A percentile compares a stretch with the other conserved stretches of the same genome.
Evolutionary conservation across 1,140 invertebrate species (phyloP).

Genomic region (Apis florea): DNA sequence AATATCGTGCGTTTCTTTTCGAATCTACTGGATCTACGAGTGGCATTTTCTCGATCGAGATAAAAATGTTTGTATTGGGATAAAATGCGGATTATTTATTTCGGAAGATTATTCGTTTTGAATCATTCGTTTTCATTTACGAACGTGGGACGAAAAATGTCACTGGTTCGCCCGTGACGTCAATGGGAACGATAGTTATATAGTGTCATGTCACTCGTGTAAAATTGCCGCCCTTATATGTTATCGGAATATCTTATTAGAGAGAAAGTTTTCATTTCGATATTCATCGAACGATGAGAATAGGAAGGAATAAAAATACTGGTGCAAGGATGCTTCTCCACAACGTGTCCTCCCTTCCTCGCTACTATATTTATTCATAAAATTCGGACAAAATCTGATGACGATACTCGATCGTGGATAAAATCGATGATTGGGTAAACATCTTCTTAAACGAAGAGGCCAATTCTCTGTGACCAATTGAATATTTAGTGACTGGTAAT

Average conservation of each 20-base stretch:
- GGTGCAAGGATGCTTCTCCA: background rate
- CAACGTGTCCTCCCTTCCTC: no score
- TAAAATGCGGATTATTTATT: no score
- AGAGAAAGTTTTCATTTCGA: background rate
- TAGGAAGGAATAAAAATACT: no score
- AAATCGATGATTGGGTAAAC: background rate
- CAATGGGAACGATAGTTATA: conserved; percentile 46
- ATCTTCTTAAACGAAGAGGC: background rate
- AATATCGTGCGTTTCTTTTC: no score
- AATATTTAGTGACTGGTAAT: conserved; percentile 8
- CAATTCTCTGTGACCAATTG: background rate
- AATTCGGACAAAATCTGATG: background rate
- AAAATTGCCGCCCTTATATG: conserved; percentile 31
- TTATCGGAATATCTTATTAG: background rate
- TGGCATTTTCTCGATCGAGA: no score
- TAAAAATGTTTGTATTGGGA: no score
- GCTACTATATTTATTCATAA: background rate
- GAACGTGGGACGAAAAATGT: conserved; percentile 5
- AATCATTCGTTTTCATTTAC: background rate
- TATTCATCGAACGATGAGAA: background rate
- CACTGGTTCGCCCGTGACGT: conserved; percentile 31
- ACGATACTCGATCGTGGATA: background rate
- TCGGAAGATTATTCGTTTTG: background rate
- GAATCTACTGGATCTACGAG: no score
- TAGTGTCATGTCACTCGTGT: conserved; percentile 35